Evolutionary conservation across 53 echinoderm and acorn worm species (phyloP), one percentile per base, ranked within the genome.

Genomic region (Antedon mediterranea): DNA sequence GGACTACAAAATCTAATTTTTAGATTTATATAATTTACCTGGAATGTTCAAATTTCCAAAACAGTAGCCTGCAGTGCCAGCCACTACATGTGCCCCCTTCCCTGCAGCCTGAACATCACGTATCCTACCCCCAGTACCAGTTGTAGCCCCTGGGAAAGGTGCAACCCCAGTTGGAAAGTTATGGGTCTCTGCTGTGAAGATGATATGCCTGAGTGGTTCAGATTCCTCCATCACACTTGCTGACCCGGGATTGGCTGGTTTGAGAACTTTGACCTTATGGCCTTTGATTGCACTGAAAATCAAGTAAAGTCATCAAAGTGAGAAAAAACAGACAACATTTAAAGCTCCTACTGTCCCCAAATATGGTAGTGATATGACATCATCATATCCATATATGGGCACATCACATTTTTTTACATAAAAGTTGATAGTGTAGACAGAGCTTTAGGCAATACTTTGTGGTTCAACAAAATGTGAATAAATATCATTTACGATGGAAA

Each of bases 101-200:
- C 95, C 97, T 11, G 97, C 97, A 13, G 85, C 79, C 75, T 95
- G 97, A 6, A 95, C 97, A 34, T 95, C 97, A 28, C 97, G 82
- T 71, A 95, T 95, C 31, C 97, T 83, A 18, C 97, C 97, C 0
- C 97, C 97, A 8, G 91, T 95, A 23, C 97, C 97, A 31, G 97
- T 95, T 0, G 97, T 95, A 15, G 97, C 97, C 8, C 97, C 97
- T 43, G 91, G 91, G 80, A 95, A 95, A 0, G 97, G 97, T 11
- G 97, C 97, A 13, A 95, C 97, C 27, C 95, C 93, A 33, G 97
- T 95, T 23, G 97, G 97, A 79, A 95, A 95, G 72, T 95, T 95
- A 34, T 95, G 97, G 11, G 97, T 95, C 81, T 95, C 95, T 30
- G 97, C 97, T n/a, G 97, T 95, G 44, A 89, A 95, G 76, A 95